Evolutionary conservation across 1,140 invertebrate species (phyloP).

Genomic region (Drosophila truncata): DNA sequence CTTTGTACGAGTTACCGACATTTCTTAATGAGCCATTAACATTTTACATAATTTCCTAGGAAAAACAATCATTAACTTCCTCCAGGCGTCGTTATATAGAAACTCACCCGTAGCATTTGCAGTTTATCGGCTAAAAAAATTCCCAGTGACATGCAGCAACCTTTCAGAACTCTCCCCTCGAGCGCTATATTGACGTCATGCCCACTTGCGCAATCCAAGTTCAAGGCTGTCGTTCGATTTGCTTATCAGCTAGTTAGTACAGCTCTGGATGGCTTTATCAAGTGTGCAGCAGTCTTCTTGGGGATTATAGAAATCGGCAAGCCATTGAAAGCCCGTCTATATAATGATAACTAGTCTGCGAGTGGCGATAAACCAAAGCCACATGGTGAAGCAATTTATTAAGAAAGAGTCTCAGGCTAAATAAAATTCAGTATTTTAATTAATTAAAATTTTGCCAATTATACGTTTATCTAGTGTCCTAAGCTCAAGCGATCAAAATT

Average conservation of each 20-base stretch:
- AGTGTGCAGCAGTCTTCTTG: slow-evolving; percentile 20
- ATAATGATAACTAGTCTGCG: slow-evolving; percentile 4
- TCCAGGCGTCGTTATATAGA: neutral
- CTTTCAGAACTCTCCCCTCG: neutral
- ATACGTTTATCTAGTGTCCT: slow-evolving; percentile 33
- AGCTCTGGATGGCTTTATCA: slow-evolving; percentile 24
- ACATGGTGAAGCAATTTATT: neutral
- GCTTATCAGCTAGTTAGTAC: slow-evolving; percentile 33
- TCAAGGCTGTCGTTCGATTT: slow-evolving; percentile 28
- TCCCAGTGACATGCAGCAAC: slow-evolving; percentile 4
- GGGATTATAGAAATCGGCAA: slow-evolving; percentile 20
- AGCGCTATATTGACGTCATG: slow-evolving; percentile 29
- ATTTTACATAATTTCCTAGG: neutral
- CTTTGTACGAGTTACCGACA: neutral
- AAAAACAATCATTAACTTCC: neutral
- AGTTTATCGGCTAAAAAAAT: slow-evolving; percentile 17
- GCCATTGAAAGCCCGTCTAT: neutral
- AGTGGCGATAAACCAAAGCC: neutral
- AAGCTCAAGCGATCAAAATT: slow-evolving; percentile 22
- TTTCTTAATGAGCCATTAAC: no score
- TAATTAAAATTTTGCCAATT: slow-evolving; percentile 23
- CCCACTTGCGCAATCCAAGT: slow-evolving; percentile 33
- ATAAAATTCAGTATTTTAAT: slow-evolving; percentile 14
- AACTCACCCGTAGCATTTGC: slow-evolving; percentile 1
- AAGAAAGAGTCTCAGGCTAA: neutral